Evolutionary conservation across 2,888 invertebrate species (phyloP).

Genomic region (Proisotoma minuta): DNA sequence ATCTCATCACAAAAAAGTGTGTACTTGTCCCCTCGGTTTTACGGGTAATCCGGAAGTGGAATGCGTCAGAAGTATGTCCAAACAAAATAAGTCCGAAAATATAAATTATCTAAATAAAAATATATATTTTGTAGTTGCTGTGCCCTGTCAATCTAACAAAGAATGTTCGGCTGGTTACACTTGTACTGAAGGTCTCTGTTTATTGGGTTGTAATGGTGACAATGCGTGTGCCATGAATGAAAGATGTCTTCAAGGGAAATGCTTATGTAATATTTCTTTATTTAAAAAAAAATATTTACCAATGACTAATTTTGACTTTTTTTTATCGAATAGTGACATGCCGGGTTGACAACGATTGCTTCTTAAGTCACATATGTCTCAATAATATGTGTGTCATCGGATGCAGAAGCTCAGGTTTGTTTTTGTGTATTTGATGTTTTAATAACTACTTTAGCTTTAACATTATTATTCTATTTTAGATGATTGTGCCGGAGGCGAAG

Average conservation of each 20-base stretch:
- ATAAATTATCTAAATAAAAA: slow-evolving; percentile 2
- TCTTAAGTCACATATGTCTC: slow-evolving; percentile 83
- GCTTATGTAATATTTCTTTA: slow-evolving; percentile 59
- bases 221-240: slow-evolving; percentile 84
- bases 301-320: slow-evolving; percentile 10
- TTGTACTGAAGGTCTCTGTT: slow-evolving; percentile 77
- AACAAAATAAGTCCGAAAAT: not conserved
- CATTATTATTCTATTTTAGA: slow-evolving; percentile 52
- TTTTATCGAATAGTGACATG: slow-evolving; percentile 64
- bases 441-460: not conserved
- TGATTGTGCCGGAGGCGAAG: slow-evolving; percentile 63
- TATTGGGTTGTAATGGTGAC: slow-evolving; percentile 69
- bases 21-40: slow-evolving; percentile 77
- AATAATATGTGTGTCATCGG: slow-evolving; percentile 80
- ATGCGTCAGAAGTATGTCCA: slow-evolving; percentile 71
- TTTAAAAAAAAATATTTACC: not conserved
- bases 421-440: slow-evolving; percentile 53
- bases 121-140: slow-evolving; percentile 61
- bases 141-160: slow-evolving; percentile 64
- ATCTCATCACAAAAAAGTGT: slow-evolving; percentile 68
- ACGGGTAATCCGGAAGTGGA: slow-evolving; percentile 78
- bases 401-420: slow-evolving; percentile 59
- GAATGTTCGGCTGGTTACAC: slow-evolving; percentile 69
- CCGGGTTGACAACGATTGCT: slow-evolving; percentile 84
- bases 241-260: slow-evolving; percentile 75